Base-by-base conservation (phyloP, 2,888 invertebrate genomes). In the Pilophorus perplexus region DNA sequence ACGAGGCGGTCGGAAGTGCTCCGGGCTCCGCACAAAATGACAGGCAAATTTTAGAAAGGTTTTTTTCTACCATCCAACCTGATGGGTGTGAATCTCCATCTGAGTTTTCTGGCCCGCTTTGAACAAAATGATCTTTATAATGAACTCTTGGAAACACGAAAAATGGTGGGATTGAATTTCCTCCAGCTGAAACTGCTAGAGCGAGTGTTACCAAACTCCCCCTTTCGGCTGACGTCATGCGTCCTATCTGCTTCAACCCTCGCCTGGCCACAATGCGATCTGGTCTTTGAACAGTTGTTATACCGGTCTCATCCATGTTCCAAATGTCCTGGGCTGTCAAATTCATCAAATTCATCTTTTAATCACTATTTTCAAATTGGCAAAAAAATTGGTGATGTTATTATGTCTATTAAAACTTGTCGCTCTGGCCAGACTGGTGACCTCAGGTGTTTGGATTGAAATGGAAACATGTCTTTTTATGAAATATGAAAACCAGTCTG, bases 171-270 rank as follows among this genome's bases (percentile, higher is more conserved):
- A 72, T 64, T 33, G 62, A 23, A 59, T 67, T 71, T 10, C 73
- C 73, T 25, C 42, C 55, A 18, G 73, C 73, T 69, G 46, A 70
- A 3, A 73, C 71, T 18, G 68, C 69, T 8, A 68, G 3, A 33
- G 68, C 68, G 28, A 73, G 18, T 0, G 72, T 73, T 0, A 73
- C 73, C 6, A 73, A 37, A 12, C 70, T 64, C 16, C 73, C 72
- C 55, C 74, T 67, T 68, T 74, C 74, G 12, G 70, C 73, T 6
- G 73, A 74, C 5, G 73, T 73, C 50, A 73, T 67, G 37, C 57
- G 42, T 6, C 71, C 71, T 12, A 74, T 67, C 60, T 74, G 73
- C 33, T 72, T 72, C 8, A 64, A 54, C 2, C 72, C 73, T 62
- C 65, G 70, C n/a, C 65, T 54, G 6, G 71, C 71, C 6, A 74